phyloP scores from a whole-genome alignment of 2,888 invertebrate genomes.

The Perithous albicinctus region DNA sequence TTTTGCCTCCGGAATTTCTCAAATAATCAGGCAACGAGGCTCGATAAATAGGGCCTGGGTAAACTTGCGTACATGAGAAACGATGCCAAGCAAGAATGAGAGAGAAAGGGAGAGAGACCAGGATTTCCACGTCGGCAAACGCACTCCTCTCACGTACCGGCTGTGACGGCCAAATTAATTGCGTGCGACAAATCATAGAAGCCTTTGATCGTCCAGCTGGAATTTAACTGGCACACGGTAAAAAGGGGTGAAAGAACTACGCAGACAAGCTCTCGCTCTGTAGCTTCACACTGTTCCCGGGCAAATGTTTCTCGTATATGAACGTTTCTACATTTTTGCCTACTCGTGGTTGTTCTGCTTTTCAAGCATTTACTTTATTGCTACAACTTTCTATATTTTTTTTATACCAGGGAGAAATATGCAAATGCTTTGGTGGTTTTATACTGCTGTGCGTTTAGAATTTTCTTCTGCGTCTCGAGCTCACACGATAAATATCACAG shows the following conservation, averaged over 20 bases:
- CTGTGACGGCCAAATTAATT: slow-evolving; percentile 56
- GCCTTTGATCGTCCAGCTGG: slow-evolving; percentile 64
- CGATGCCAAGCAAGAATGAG: neutral
- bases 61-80: slow-evolving; percentile 5
- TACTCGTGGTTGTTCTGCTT: neutral
- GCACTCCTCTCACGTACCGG: neutral
- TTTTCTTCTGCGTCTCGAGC: neutral
- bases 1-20: slow-evolving; percentile 35
- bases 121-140: slow-evolving; percentile 25
- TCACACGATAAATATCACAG: no score
- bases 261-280: slow-evolving; percentile 4
- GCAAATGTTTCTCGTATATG: neutral
- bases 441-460: neutral
- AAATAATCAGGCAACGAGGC: slow-evolving; percentile 42
- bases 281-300: neutral
- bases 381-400: slow-evolving; percentile 5
- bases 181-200: slow-evolving; percentile 65
- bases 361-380: neutral
- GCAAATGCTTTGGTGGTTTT: slow-evolving; percentile 12
- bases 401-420: neutral
- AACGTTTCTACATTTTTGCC: neutral
- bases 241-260: slow-evolving; percentile 44
- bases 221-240: slow-evolving; percentile 48
- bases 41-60: slow-evolving; percentile 36
- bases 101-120: slow-evolving; percentile 2